Evolutionary conservation across 30 jellyfish, hydroid and myxozoan genomes (phyloP).

Genomic region (Pelagia noctiluca): DNA sequence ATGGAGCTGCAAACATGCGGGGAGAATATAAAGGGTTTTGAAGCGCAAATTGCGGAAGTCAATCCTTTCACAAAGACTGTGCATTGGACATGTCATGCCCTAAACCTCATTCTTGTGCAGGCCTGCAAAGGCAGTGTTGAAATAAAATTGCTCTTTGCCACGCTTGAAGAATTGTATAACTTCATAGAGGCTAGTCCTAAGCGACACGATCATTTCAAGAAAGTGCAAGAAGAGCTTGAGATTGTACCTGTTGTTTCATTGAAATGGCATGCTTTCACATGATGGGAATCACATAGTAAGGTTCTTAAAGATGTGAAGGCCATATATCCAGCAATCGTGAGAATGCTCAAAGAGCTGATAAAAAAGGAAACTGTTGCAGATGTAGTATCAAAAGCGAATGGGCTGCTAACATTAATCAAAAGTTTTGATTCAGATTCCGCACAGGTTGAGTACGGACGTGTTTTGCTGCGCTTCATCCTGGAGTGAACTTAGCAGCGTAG

Average conservation of each 20-base stretch:
- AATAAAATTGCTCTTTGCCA: constrained; percentile 17
- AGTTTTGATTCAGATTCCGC: too few relatives aligned
- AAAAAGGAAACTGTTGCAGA: constrained; percentile 33
- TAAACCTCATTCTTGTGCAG: constrained; percentile 16
- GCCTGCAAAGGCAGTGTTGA: neutral
- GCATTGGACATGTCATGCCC: constrained; percentile 23
- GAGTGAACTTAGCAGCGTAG: too few relatives aligned
- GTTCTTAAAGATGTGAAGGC: constrained; percentile 14
- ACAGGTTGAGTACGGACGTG: too few relatives aligned
- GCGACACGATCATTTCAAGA: constrained; percentile 5
- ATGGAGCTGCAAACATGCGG: too few relatives aligned
- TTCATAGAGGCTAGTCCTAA: constrained; percentile 39
- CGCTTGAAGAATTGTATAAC: neutral
- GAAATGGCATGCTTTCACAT: neutral
- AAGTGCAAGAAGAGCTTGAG: constrained; percentile 10
- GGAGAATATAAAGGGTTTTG: too few relatives aligned
- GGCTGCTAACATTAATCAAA: constrained; percentile 7
- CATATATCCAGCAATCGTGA: constrained; percentile 19
- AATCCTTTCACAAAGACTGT: constrained; percentile 28
- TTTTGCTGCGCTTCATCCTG: too few relatives aligned
- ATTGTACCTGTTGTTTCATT: neutral
- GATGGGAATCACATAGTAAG: constrained; percentile 30
- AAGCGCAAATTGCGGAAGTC: too few relatives aligned
- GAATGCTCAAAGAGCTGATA: neutral
- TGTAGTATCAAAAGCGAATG: constrained; percentile 22